Evolutionary conservation across 2,113 vertebrate genomes (phyloP).

Genomic region (Nesoenas mayeri): DNA sequence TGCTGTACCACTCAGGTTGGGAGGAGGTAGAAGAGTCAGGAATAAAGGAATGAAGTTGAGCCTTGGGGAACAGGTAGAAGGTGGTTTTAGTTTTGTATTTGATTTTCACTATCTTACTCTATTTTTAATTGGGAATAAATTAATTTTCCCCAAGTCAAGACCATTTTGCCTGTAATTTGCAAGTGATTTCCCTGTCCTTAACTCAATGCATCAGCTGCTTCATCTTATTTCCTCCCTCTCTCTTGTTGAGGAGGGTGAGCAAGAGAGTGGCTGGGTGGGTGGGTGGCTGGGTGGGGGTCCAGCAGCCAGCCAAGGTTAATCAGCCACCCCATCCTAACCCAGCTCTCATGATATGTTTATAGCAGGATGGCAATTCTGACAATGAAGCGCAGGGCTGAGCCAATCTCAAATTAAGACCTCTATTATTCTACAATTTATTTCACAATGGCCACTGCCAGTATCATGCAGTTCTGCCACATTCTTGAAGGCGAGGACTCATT

Average conservation of each 20-base stretch:
- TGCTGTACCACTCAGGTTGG: too few species aligned
- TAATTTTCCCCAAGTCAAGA: neutral
- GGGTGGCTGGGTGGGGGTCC: neutral
- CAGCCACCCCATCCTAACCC: neutral
- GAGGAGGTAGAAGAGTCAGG: too few species aligned
- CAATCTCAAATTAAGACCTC: neutral
- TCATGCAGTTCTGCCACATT: neutral
- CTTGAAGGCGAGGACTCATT: neutral
- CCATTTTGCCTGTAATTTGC: neutral
- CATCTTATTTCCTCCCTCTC: neutral
- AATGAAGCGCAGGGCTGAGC: neutral
- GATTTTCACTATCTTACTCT: too few species aligned
- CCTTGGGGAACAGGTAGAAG: too few species aligned
- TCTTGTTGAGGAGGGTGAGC: neutral
- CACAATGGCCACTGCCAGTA: neutral
- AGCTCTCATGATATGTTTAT: neutral
- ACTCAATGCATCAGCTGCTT: fast-evolving
- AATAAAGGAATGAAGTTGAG: too few species aligned
- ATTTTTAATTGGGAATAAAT: too few species aligned
- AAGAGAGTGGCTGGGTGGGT: neutral
- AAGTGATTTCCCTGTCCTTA: neutral
- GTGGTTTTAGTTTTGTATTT: too few species aligned
- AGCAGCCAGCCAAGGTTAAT: neutral
- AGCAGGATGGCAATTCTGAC: neutral
- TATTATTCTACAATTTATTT: neutral